Evolutionary conservation across 2,113 vertebrate species (phyloP).

Genomic region (Calonectris borealis): DNA sequence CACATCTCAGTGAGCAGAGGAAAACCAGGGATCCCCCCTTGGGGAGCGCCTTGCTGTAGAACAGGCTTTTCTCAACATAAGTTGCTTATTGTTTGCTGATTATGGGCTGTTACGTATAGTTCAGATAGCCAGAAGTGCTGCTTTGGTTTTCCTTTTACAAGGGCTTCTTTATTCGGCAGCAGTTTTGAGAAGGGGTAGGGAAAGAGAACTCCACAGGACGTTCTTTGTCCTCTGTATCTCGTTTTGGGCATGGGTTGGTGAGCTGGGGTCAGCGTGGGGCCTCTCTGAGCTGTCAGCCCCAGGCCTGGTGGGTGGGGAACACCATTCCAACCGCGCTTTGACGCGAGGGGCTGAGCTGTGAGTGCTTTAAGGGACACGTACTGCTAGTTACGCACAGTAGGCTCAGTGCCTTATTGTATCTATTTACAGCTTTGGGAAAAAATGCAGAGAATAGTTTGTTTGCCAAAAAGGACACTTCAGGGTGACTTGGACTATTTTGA

Average conservation of each 20-base stretch:
- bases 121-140: constrained; percentile 28
- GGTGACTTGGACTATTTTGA: neutral
- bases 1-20: neutral
- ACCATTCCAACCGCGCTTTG: neutral
- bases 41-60: neutral
- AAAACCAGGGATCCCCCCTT: neutral
- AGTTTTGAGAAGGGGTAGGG: neutral
- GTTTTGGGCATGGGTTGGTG: neutral
- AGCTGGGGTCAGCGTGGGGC: neutral
- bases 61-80: neutral
- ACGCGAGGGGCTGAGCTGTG: neutral
- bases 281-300: neutral
- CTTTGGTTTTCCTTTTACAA: constrained; percentile 25
- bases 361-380: neutral
- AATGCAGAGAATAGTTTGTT: neutral
- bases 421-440: constrained; percentile 34
- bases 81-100: constrained; percentile 1
- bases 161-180: constrained; percentile 36
- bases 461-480: constrained; percentile 1
- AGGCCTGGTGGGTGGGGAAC: neutral
- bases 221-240: constrained; percentile 14
- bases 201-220: neutral
- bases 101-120: neutral
- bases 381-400: neutral
- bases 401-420: neutral